Base-by-base conservation (phyloP, 1,140 invertebrate species). In the Teleogryllus occipitalis region DNA sequence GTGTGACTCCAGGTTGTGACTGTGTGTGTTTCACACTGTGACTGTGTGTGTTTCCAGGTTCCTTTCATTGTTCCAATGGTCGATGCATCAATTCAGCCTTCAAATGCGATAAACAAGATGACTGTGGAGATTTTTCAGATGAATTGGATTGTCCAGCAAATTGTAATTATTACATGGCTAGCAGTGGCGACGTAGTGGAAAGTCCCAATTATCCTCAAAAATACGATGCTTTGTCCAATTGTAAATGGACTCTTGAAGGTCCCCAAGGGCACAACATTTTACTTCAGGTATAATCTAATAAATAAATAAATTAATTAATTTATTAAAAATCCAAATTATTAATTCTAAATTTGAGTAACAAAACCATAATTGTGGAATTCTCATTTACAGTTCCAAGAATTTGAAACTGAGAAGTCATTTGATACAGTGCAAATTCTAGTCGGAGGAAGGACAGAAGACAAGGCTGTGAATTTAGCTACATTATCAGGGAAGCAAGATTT, bases 211-310 rank as follows among this genome's bases (percentile, higher is more conserved):
- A 97, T 86, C 97, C 97, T 4, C 94, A 96, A 82, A 96, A 96
- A 84, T 98, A 99, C 85, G 90, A 91, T 78, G 90, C 96, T 6
- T 91, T 97, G 77, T 92, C 93, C 79, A 96, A 98, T 84, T 99
- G 97, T 86, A 97, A 97, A 87, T 99, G 97, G 97, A 98, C 97
- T 0, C 88, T 99, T 75, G 97, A 99, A 88, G 97, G 96, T 47
- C 97, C 97, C 7, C 92, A 98, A 86, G 97, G 97, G 73, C 95
- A 97, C 85, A 97, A 96, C 83, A 96, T 98, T 81, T 90, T 97
- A 49, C 87, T 98, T 79, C 92, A 93, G 87, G 91, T 92, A 86
- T 82, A 76, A 47, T 78, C n/a, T 14, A 65, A 65, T 65, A 54
- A 54, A 54, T 15, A 54, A 54, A 54, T 54, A 54, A 54, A 15